Evolutionary conservation across 2,113 vertebrate species (phyloP), one percentile per base, ranked within the genome.

Genomic region (Hemicordylus capensis): DNA sequence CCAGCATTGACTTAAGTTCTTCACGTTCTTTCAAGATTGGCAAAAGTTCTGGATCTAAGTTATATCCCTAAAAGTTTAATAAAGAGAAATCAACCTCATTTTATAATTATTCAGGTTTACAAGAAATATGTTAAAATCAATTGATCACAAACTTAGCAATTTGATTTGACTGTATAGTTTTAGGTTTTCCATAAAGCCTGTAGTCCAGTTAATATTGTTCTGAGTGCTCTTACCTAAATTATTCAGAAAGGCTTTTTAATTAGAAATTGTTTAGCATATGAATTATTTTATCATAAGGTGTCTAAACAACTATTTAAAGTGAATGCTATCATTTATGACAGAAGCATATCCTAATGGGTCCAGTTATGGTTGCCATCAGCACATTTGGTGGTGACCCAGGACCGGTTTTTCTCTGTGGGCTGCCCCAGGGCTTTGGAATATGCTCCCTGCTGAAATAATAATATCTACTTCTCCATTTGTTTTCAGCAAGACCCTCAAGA

Each of bases 1-100:
- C 96, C 89, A 97, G 83, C 63, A 93, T 95, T 87, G 92, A 93
- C 85, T 95, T 96, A 85, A 97, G 88, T 66, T 97, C 95, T 92
- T 98, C 96, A 86, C 46, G 44, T 88, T 98, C 96, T 92, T 91
- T 94, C 61, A 95, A n/a, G 54, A 95, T 85, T 87, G 96, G 95
- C 90, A 96, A 93, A 83, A 96, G 86, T 76, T 97, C 94, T 63
- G 93, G 83, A 90, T 97, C 95, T 89, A 93, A 96, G 73, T 91
- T 91, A 69, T 90, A 76, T 88, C 91, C 94, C 96, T 97, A 70
- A 91, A 88, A 69, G 6, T 14, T 89, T 85, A 75, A 85, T 90
- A 9, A 0, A 89, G 6, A 92, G 22, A 88, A 93, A 83, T 0
- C 81, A 81, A 86, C 54, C 26, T 1, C 76, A 72, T 85, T 90